Evolutionary conservation across 1,140 invertebrate genomes (phyloP).

Genomic region (Akabosia matsudoensis): DNA sequence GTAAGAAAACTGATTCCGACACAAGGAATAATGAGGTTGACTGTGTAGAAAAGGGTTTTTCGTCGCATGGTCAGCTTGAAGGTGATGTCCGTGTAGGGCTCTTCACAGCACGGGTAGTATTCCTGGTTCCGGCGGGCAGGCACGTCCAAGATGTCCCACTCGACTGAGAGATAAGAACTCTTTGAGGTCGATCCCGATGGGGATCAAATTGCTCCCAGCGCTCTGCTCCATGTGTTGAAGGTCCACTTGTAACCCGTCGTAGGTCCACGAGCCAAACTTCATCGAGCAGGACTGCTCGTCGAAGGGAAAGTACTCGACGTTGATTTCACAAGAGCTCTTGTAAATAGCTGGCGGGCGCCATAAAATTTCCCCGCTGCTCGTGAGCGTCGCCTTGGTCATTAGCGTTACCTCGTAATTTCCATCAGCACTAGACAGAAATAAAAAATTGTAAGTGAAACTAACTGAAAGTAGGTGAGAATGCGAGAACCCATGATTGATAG

Average conservation of each 20-base stretch:
- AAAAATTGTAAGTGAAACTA: no score
- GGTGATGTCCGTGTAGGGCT: constrained; percentile 85
- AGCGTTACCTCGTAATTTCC: constrained; percentile 94
- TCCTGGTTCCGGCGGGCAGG: constrained; percentile 84
- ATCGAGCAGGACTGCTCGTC: constrained; percentile 90
- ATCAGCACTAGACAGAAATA: constrained; percentile 67
- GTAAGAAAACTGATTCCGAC: constrained; percentile 90
- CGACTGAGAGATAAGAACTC: constrained; percentile 90
- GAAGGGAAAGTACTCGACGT: constrained; percentile 86
- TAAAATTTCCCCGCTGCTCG: constrained; percentile 82
- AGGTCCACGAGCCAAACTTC: constrained; percentile 97
- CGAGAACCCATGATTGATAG: constrained; percentile 18
- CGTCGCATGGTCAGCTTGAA: constrained; percentile 92
- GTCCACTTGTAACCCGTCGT: constrained; percentile 83
- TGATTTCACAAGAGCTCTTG: constrained; percentile 94
- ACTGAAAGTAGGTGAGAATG: not conserved
- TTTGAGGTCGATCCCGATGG: constrained; percentile 79
- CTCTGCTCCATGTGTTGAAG: constrained; percentile 76
- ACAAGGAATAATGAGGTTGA: constrained; percentile 85
- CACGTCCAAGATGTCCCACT: constrained; percentile 91
- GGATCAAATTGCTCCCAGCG: constrained; percentile 70
- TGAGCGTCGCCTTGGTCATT: constrained; percentile 92
- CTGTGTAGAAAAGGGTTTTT: constrained; percentile 88
- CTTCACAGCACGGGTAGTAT: constrained; percentile 77
- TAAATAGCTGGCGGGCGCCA: constrained; percentile 99